These are phyloP conservation scores for Elymnias hypermnestra DNA, from an alignment of 1,140 invertebrate genomes.

Conservation along the genomic window DNA sequence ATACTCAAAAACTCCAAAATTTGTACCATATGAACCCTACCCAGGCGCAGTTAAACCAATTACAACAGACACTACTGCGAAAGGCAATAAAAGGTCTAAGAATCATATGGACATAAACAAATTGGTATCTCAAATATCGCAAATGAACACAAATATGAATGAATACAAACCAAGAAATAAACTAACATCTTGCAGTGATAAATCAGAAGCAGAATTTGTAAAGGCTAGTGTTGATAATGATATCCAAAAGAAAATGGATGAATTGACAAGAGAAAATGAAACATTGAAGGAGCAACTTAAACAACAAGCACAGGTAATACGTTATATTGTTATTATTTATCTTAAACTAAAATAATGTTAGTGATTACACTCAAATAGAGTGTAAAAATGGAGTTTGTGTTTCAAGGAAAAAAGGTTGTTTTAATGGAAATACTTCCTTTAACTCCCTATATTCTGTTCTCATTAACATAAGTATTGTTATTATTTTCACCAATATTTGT, in stretches of 20 bases:
- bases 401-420: no score
- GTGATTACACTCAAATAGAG: no score
- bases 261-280: conserved; percentile 53
- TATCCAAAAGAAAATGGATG: conserved; percentile 57
- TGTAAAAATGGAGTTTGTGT: no score
- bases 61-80: conserved; percentile 74
- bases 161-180: conserved; percentile 63
- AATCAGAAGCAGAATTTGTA: conserved; percentile 28
- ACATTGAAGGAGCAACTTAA: conserved; percentile 67
- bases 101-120: conserved; percentile 84
- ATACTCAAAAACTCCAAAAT: conserved; percentile 84
- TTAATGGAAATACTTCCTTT: no score
- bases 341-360: no score
- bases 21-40: conserved; percentile 93
- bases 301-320: conserved; percentile 68
- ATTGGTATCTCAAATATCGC: conserved; percentile 81
- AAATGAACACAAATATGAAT: conserved; percentile 76
- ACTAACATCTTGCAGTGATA: conserved; percentile 75
- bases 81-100: conserved; percentile 67
- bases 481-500: no score
- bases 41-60: conserved; percentile 90
- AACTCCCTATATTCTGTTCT: no score
- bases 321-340: background rate
- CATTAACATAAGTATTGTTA: no score
- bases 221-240: conserved; percentile 45